Evolutionary conservation across 2,888 invertebrate species (phyloP).

Genomic region (Daptonema setosum): DNA sequence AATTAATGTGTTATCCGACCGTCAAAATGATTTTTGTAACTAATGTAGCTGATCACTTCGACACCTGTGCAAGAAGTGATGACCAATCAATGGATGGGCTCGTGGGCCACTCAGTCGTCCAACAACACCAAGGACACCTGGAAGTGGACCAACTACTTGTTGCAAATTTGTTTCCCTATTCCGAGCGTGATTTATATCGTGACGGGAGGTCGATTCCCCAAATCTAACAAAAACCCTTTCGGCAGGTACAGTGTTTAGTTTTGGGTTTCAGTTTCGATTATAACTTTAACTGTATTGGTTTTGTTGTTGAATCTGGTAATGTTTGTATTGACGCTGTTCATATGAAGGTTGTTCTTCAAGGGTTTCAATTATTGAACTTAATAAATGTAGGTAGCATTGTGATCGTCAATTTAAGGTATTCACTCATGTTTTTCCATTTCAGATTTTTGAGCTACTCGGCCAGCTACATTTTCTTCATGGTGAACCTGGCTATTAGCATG

Average conservation of each 20-base stretch:
- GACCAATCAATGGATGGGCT: neutral
- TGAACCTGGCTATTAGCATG: constrained; percentile 4
- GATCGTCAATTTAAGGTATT: too few species aligned
- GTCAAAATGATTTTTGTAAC: too few species aligned
- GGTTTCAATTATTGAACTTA: too few species aligned
- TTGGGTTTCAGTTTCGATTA: neutral
- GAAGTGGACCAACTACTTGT: neutral
- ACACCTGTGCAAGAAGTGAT: neutral
- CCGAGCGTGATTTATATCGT: neutral
- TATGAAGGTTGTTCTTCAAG: neutral
- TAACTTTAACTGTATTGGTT: neutral
- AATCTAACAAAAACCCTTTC: neutral
- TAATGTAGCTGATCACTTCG: too few species aligned
- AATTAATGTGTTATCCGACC: too few species aligned
- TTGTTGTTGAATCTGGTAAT: neutral
- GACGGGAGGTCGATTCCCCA: neutral
- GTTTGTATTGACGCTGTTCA: neutral
- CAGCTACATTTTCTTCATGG: constrained; percentile 9
- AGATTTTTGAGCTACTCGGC: constrained; percentile 10
- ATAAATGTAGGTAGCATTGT: too few species aligned
- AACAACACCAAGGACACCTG: neutral
- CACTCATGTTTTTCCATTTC: neutral
- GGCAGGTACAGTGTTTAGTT: neutral
- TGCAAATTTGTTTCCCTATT: neutral
- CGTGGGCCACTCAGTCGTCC: neutral